Base-by-base conservation (phyloP, 1,140 invertebrate genomes). In the Phthorimaea operculella region DNA sequence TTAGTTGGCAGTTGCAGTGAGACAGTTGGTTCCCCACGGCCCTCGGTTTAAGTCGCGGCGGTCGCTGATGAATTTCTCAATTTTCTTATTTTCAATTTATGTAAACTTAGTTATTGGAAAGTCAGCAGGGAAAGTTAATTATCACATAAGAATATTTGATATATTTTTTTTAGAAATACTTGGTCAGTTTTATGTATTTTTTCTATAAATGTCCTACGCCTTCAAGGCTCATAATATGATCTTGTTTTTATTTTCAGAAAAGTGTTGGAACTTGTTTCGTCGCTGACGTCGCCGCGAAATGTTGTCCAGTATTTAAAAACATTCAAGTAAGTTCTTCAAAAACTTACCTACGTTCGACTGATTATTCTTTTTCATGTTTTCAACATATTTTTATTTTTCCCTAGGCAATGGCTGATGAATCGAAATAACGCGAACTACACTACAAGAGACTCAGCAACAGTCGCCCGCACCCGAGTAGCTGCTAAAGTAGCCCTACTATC, bases 261-360 rank as follows among this genome's bases (percentile, higher is more conserved):
- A 81, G 97, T 99, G 62, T 87, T 97, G 14, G 96, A 98, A 68
- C 93, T 94, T 72, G 96, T 98, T 6, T 92, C 94, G n/a, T 90
- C 90, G 59, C 86, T 96, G 62, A 97, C 96, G 0, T 95, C 94
- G 67, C 94, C 96, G 17, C 91, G 94, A 57, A 95, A 96, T 79
- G 92, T 98, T 55, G 93, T 95, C 4, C 93, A 94, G 64, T 97
- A 96, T 85, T 88, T 98, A 55, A 90, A 91, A 75, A 87, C 91
- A 52, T 93, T 98, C 72, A 95, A 94, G 94, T 94, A 82, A 89
- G 88, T 87, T 11, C 3, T 5, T 4, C 3, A 10, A 12, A 39
- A 12, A 12, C n/a, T 39, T 51, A 21, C 36, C 15, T 15, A 34
- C 16, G 15, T 57, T 53, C 54, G 4, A 34, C 33, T 11, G 33